Evolutionary conservation across 2,888 invertebrate genomes (phyloP).

Genomic region (Leucozona laternaria): DNA sequence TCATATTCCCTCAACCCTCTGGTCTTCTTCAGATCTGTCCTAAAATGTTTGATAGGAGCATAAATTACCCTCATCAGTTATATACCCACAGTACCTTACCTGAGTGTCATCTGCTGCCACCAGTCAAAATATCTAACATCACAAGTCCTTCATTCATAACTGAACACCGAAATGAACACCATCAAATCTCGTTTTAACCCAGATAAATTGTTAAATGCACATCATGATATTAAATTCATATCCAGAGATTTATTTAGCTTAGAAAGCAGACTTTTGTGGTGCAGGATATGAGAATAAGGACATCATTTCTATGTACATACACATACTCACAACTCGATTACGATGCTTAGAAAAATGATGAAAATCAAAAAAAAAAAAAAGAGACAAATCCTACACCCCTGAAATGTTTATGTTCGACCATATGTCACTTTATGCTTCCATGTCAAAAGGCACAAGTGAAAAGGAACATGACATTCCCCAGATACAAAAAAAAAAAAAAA

Average conservation of each 20-base stretch:
- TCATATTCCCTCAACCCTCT: background rate
- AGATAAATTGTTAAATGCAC: constrained; percentile 71
- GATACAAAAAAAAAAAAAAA: background rate
- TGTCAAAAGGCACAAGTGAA: constrained; percentile 53
- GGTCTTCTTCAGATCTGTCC: background rate
- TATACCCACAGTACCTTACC: background rate
- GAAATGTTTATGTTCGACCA: constrained; percentile 69
- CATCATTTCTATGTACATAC: background rate
- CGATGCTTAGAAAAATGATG: constrained; percentile 1
- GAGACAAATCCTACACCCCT: background rate
- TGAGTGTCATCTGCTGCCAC: constrained; percentile 29
- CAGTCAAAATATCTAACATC: constrained; percentile 15
- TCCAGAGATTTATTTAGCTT: constrained; percentile 53
- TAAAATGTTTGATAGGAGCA: background rate
- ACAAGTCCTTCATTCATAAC: constrained; percentile 24
- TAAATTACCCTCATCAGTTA: constrained; percentile 8
- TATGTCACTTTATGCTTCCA: constrained; percentile 64
- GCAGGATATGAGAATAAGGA: constrained; percentile 26
- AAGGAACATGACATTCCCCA: constrained; percentile 20
- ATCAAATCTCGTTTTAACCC: constrained; percentile 64
- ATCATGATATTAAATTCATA: constrained; percentile 71
- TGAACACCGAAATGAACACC: constrained; percentile 29
- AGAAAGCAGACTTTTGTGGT: constrained; percentile 39
- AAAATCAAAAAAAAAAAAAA: background rate
- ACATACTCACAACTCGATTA: constrained; percentile 56